Percentiles rank a stretch among this genome's conserved stretches.
Evolutionary conservation across 2,113 vertebrate species (phyloP).

Genomic region (Pyxicephalus adspersus): DNA sequence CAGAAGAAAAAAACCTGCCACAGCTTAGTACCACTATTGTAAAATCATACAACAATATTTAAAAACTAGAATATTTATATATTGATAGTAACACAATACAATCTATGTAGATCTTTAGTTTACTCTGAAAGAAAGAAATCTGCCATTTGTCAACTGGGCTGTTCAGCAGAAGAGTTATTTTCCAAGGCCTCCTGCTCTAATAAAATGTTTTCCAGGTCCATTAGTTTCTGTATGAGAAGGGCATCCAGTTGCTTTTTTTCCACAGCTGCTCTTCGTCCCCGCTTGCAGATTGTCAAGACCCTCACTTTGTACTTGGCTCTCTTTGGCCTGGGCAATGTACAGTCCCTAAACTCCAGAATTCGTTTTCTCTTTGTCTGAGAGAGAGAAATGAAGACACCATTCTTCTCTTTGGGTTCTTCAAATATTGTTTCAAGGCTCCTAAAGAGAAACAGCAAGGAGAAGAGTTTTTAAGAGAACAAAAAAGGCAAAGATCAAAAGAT

Average conservation of each 20-base stretch:
- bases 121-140: no score
- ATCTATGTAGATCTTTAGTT: not conserved
- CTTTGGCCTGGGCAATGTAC: slow-evolving; percentile 88
- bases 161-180: slow-evolving; percentile 62
- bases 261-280: slow-evolving; percentile 77
- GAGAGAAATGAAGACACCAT: slow-evolving; percentile 83
- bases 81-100: slow-evolving; percentile 5
- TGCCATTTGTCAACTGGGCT: slow-evolving; percentile 14
- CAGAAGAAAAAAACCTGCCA: not conserved
- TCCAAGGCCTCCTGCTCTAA: slow-evolving; percentile 78
- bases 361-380: slow-evolving; percentile 92
- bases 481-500: not conserved
- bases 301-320: slow-evolving; percentile 74
- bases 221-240: slow-evolving; percentile 88
- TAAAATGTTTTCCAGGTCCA: slow-evolving; percentile 88
- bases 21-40: not conserved
- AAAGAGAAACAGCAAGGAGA: not conserved
- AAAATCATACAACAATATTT: slow-evolving; percentile 12
- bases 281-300: slow-evolving; percentile 70
- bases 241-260: slow-evolving; percentile 85
- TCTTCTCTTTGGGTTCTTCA: slow-evolving; percentile 92
- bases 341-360: slow-evolving; percentile 91
- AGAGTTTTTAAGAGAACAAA: not conserved
- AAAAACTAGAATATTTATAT: slow-evolving; percentile 39
- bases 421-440: slow-evolving; percentile 96